Conservation (phyloP, 1,140 invertebrate species). For the Anadara kagoshimensis region DNA sequence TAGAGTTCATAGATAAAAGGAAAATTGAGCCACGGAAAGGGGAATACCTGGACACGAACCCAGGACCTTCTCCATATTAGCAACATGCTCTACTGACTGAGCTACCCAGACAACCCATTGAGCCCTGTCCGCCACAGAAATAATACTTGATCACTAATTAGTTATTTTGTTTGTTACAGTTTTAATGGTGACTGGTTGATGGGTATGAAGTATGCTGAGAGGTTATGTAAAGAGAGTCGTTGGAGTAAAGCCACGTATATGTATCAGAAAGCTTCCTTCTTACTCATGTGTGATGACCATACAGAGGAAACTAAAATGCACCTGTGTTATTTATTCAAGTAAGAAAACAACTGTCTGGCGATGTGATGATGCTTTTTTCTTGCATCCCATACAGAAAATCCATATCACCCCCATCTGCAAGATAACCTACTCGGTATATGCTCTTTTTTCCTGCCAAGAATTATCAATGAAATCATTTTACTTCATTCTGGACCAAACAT, state of each 20-base stretch:
- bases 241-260: slow-evolving; percentile 95
- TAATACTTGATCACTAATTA: too few relatives aligned
- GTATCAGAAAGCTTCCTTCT: slow-evolving; percentile 89
- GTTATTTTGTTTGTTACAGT: slow-evolving; percentile 50
- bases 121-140: too few relatives aligned
- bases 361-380: background rate
- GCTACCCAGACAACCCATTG: too few relatives aligned
- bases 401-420: background rate
- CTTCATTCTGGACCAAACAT: too few relatives aligned
- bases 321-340: slow-evolving; percentile 63
- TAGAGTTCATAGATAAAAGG: too few relatives aligned
- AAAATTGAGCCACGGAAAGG: too few relatives aligned
- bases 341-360: background rate
- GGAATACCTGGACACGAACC: too few relatives aligned
- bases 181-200: slow-evolving; percentile 80
- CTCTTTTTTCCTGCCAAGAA: background rate
- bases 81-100: too few relatives aligned
- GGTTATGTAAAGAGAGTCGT: slow-evolving; percentile 84
- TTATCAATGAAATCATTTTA: background rate
- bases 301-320: slow-evolving; percentile 71
- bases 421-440: background rate
- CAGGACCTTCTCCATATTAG: too few relatives aligned
- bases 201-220: slow-evolving; percentile 83
- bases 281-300: slow-evolving; percentile 81
- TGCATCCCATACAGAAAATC: background rate